Evolutionary conservation across 2,113 vertebrate species (phyloP).

Genomic region (Phoenicopterus ruber): DNA sequence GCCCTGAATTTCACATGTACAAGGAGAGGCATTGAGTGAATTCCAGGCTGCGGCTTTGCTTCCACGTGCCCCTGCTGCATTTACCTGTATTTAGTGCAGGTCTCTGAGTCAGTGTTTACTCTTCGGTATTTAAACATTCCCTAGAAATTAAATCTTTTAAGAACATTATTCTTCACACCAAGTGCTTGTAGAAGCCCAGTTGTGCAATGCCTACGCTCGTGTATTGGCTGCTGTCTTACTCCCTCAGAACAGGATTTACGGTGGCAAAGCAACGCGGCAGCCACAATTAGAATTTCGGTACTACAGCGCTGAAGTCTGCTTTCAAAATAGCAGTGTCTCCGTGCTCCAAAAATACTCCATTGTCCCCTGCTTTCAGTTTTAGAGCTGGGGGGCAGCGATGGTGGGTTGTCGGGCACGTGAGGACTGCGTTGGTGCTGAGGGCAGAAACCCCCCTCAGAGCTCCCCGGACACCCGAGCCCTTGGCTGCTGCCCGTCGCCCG

Average conservation of each 20-base stretch:
- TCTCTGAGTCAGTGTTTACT: slow-evolving; percentile 37
- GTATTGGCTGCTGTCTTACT: slow-evolving; percentile 23
- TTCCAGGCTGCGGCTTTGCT: slow-evolving; percentile 37
- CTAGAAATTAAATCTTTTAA: slow-evolving; percentile 50
- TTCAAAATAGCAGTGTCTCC: neutral
- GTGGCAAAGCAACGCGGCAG: slow-evolving; percentile 19
- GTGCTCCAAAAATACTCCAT: neutral
- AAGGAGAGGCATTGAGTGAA: slow-evolving; percentile 41
- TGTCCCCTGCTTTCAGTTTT: neutral
- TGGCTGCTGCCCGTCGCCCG: neutral
- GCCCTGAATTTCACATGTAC: neutral
- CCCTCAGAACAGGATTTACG: neutral
- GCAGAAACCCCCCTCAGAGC: neutral
- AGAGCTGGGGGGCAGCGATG: neutral
- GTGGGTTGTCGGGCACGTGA: fast-evolving
- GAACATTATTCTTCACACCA: slow-evolving; percentile 34
- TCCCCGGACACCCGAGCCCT: fast-evolving
- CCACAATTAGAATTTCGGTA: neutral
- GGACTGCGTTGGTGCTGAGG: neutral
- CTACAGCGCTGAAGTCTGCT: neutral
- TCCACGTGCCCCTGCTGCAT: slow-evolving; percentile 23
- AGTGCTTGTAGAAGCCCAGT: slow-evolving; percentile 31
- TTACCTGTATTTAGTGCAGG: slow-evolving; percentile 46
- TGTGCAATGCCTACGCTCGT: slow-evolving; percentile 36
- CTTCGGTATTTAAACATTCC: slow-evolving; percentile 35